Conservation (phyloP, 2,113 vertebrate species). For the Epinephelus fuscoguttatus region DNA sequence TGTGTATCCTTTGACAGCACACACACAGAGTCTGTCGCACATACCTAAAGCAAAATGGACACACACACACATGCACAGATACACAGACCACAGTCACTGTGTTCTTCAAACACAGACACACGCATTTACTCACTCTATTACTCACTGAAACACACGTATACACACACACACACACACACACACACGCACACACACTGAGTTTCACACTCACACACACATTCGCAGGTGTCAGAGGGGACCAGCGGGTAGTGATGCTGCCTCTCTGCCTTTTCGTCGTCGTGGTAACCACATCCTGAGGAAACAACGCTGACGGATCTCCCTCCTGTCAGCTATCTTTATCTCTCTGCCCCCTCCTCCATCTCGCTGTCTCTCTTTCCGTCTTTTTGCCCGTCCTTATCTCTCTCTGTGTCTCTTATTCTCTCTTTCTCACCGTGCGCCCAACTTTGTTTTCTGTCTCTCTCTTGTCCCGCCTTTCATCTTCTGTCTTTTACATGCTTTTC, state of each 20-base stretch:
- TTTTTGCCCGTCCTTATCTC: constrained; percentile 48
- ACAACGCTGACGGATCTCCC: constrained; percentile 83
- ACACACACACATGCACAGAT: neutral
- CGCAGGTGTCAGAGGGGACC: constrained; percentile 79
- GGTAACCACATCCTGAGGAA: constrained; percentile 86
- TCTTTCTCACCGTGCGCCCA: constrained; percentile 40
- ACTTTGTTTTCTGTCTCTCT: constrained; percentile 28
- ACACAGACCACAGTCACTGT: neutral
- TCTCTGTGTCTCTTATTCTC: constrained; percentile 20
- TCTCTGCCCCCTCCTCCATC: constrained; percentile 67
- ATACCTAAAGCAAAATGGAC: constrained; percentile 37
- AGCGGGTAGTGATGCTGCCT: constrained; percentile 71
- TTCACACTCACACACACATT: constrained; percentile 42
- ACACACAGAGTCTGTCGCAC: neutral
- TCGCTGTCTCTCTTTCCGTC: constrained; percentile 65
- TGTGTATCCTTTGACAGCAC: constrained; percentile 18
- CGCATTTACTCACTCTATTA: constrained; percentile 1
- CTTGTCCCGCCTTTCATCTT: constrained; percentile 20
- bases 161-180: neutral
- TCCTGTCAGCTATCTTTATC: constrained; percentile 82
- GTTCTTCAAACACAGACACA: constrained; percentile 6
- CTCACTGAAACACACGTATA: constrained; percentile 21
- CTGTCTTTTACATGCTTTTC: constrained; percentile 16
- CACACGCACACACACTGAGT: constrained; percentile 22
- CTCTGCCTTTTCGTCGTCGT: constrained; percentile 72